Evolutionary conservation across 1,140 invertebrate genomes (phyloP).

Genomic region (Gonatopus flavifemur): DNA sequence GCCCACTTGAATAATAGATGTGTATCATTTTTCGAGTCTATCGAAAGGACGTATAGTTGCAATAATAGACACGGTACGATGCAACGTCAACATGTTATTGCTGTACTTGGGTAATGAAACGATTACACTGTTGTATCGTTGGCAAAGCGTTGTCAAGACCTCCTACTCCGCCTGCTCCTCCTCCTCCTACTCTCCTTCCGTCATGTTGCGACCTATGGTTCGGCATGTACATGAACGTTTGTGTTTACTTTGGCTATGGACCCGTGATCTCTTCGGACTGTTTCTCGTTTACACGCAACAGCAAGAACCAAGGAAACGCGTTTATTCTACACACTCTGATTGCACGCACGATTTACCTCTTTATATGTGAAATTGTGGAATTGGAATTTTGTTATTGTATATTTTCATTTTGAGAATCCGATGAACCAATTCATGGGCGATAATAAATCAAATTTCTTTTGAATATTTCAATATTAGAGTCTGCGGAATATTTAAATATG

Average conservation of each 20-base stretch:
- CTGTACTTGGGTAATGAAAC: slow-evolving; percentile 25
- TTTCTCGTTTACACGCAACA: slow-evolving; percentile 7
- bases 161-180: neutral
- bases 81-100: slow-evolving; percentile 14
- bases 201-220: slow-evolving; percentile 2
- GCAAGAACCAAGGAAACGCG: slow-evolving; percentile 2
- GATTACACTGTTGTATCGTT: slow-evolving; percentile 31
- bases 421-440: no score
- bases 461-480: no score
- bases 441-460: no score
- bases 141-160: slow-evolving; percentile 7
- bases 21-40: no score
- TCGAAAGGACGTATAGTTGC: no score
- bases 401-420: no score
- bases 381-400: no score
- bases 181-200: slow-evolving; percentile 2
- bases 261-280: slow-evolving; percentile 15
- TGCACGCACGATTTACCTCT: slow-evolving; percentile 11
- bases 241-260: slow-evolving; percentile 34
- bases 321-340: neutral
- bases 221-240: no score
- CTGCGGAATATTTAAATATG: no score
- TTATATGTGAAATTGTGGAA: no score
- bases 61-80: no score
- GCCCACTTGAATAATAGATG: no score